Evolutionary conservation across 2,888 invertebrate genomes (phyloP), one percentile per base, ranked within the genome.

Genomic region (Cryptosula pallasiana): DNA sequence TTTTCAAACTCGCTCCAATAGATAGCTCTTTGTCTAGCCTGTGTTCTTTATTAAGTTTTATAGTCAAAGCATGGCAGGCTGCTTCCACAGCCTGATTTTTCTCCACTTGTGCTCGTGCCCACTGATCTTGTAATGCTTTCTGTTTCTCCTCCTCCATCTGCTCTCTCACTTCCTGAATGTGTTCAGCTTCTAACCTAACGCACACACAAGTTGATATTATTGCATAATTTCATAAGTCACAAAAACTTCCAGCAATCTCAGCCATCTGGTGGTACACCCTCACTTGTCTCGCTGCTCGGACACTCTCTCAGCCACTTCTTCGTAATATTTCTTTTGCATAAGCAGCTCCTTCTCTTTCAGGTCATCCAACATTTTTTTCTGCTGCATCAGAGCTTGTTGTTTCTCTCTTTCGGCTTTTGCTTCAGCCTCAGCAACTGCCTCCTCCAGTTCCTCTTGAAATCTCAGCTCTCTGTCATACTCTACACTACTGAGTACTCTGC

Each of bases 281-380:
- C 79, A 79, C 25, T 75, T 72, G 74, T 82, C 80, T 63, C 82
- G 74, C 72, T 80, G 80, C 32, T 78, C 78, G 35, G 79, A 78
- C 13, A 81, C 76, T 36, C 81, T 75, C 69, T 77, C 74, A 0
- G 79, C 78, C 27, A 79, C 75, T 16, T 78, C 76, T 69, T 81
- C 80, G 75, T 78, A 80, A 73, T 79, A 81, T 80, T 81, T 76
- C 76, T 80, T 79, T 71, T 81, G 80, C 69, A 77, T 78, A 34
- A 78, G 75, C 34, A 82, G 70, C 5, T 81, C 80, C 45, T 75
- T 73, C n/a, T 73, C 72, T 72, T 77, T 78, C 71, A 80, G 80
- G 34, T 78, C 77, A 69, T 80, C 78, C 71, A 79, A 77, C 36
- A 81, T 77, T 25, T 76, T 72, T 36, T 76, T 70, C n/a, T 80